Conservation (phyloP, 2,113 vertebrate species). For the Microcebus griseorufus region DNA sequence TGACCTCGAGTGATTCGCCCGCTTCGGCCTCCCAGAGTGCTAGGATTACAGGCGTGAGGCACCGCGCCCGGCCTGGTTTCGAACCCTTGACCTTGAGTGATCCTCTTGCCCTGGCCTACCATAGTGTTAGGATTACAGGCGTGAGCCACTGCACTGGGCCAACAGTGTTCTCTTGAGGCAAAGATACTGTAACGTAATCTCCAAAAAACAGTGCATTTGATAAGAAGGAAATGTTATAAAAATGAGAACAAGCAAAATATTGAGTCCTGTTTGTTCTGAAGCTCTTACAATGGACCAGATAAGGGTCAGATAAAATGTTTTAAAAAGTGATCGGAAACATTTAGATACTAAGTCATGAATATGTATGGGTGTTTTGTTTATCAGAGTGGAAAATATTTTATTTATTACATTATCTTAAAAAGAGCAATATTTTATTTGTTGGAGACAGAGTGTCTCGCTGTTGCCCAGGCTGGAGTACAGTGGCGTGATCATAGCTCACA, state of each 20-base stretch:
- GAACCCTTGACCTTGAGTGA: no score
- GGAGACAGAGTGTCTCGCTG: no score
- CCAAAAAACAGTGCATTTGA: neutral
- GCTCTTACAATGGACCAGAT: neutral
- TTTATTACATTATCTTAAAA: conserved; percentile 25
- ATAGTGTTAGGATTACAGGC: no score
- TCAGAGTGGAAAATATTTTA: conserved; percentile 7
- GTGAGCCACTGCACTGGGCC: no score
- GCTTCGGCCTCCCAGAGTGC: no score
- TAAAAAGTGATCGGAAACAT: neutral
- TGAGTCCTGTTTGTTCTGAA: neutral
- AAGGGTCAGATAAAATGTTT: neutral
- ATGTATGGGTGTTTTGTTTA: neutral
- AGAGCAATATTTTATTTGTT: neutral
- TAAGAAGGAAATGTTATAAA: conserved; percentile 33
- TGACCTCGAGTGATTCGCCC: no score
- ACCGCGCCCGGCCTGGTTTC: no score
- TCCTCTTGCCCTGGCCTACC: no score
- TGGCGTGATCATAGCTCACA: no score
- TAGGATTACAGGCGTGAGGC: no score
- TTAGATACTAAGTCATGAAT: conserved; percentile 31
- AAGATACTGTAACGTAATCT: neutral
- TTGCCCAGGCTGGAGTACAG: no score
- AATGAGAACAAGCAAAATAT: neutral
- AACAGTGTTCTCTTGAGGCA: neutral